A percentile compares a stretch with the other conserved stretches of the same genome.
Evolutionary conservation across 37 sponge, comb jelly and placozoan species (phyloP).

Genomic region (Petrosia ficiformis): DNA sequence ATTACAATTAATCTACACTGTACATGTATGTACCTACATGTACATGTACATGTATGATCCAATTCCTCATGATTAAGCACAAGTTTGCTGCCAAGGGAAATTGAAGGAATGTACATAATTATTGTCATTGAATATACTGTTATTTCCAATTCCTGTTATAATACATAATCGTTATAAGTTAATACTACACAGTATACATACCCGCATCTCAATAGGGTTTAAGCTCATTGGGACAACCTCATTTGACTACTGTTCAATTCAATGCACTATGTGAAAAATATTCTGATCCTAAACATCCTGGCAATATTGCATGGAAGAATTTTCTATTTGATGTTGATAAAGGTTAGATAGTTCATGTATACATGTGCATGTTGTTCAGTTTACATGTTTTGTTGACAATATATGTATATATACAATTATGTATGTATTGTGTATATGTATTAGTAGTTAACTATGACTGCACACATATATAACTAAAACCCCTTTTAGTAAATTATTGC

Average conservation of each 20-base stretch:
- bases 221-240: conserved; percentile 47
- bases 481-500: too few species aligned
- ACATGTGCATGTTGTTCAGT: not conserved
- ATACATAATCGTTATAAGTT: not conserved
- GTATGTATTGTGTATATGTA: not conserved
- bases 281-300: conserved; percentile 49
- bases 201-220: conserved; percentile 27
- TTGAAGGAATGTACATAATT: too few species aligned
- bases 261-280: conserved; percentile 58
- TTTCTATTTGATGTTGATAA: conserved; percentile 68
- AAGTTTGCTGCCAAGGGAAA: too few species aligned
- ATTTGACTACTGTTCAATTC: conserved; percentile 62
- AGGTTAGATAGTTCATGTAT: conserved; percentile 30
- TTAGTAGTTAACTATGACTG: not conserved
- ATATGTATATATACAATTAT: not conserved
- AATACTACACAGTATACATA: not conserved
- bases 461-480: too few species aligned
- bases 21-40: too few species aligned
- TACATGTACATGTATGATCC: too few species aligned
- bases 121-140: too few species aligned
- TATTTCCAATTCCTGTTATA: not conserved
- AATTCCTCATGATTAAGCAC: too few species aligned
- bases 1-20: too few species aligned
- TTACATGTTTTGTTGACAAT: not conserved
- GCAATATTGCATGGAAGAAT: conserved; percentile 60